Percentiles rank a stretch among this genome's conserved stretches.
These are phyloP conservation scores for Pyrrhosoma nymphula DNA, from an alignment of 2,888 invertebrate species.

Conservation along the genomic window DNA sequence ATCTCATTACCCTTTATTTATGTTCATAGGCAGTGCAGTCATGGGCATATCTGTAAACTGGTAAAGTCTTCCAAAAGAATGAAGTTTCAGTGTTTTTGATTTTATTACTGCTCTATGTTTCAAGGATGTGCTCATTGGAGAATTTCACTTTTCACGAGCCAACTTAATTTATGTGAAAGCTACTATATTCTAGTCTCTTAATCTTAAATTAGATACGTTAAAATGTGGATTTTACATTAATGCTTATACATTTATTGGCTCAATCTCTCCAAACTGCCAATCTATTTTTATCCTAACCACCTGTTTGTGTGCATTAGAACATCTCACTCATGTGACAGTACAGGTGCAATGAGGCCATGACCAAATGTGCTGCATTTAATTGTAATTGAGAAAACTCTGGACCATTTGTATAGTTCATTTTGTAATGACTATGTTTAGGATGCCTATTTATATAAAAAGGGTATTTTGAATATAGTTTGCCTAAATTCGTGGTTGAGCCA, in stretches of 20 bases:
- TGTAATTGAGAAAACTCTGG: not conserved
- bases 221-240: not conserved
- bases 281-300: not conserved
- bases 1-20: not conserved
- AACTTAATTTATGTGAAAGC: not conserved
- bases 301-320: not conserved
- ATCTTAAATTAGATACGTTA: not conserved
- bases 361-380: not conserved
- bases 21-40: conserved; percentile 24
- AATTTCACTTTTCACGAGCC: not conserved
- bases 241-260: not conserved
- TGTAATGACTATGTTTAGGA: not conserved
- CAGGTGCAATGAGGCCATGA: not conserved
- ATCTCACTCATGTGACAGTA: not conserved
- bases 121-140: not conserved
- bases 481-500: not conserved
- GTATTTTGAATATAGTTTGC: not conserved
- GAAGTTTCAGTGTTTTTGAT: not conserved
- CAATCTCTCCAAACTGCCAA: not conserved
- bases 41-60: conserved; percentile 7
- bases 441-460: not conserved
- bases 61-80: not conserved
- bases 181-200: not conserved
- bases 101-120: not conserved
- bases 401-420: not conserved